A percentile compares a stretch with the other conserved stretches of the same genome.
Evolutionary conservation across 2,888 invertebrate genomes (phyloP).

Genomic region (Neoaliturus tenellus): DNA sequence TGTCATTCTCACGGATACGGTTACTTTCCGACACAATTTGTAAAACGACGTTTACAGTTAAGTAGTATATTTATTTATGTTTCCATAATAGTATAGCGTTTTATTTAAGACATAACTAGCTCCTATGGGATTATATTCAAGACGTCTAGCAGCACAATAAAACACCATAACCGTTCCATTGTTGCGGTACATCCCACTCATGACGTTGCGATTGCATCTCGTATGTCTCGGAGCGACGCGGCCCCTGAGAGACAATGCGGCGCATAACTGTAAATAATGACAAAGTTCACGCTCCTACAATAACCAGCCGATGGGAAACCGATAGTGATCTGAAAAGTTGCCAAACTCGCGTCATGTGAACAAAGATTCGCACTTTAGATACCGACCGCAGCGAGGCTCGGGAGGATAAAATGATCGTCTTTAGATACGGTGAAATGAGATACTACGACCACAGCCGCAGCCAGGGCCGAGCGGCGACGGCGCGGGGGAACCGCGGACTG

Average conservation of each 20-base stretch:
- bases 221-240: not conserved
- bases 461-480: not conserved
- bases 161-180: not conserved
- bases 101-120: too few relatives aligned
- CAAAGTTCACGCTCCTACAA: slow-evolving; percentile 11
- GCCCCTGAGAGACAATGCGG: not conserved
- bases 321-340: slow-evolving; percentile 44
- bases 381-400: not conserved
- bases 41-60: too few relatives aligned
- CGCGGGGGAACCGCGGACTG: not conserved
- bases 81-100: too few relatives aligned
- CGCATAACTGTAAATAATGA: slow-evolving; percentile 39
- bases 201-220: not conserved
- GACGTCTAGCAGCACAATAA: not conserved
- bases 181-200: not conserved
- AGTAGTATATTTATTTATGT: too few relatives aligned
- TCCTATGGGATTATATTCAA: too few relatives aligned
- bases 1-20: not conserved
- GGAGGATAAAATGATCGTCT: slow-evolving; percentile 23
- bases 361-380: slow-evolving; percentile 41
- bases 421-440: not conserved
- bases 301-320: slow-evolving; percentile 7
- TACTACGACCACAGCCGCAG: not conserved
- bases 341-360: slow-evolving; percentile 36
- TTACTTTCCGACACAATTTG: too few relatives aligned